A percentile compares a stretch with the other conserved stretches of the same genome.
These are phyloP conservation scores for Cloeon dipterum DNA, from an alignment of 2,888 invertebrate species.

Conservation along the genomic window DNA sequence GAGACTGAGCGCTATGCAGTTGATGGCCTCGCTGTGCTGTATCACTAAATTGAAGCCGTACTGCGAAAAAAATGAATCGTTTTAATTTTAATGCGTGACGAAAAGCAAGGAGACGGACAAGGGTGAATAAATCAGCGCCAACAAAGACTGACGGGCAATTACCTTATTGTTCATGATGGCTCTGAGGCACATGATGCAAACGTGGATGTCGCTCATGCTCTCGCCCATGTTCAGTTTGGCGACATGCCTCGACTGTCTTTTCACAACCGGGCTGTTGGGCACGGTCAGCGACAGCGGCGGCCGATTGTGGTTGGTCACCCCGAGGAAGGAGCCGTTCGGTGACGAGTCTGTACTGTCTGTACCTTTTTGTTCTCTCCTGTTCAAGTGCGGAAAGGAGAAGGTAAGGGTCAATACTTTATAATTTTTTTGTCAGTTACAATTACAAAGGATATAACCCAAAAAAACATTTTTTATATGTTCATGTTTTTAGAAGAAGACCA, in stretches of 20 bases:
- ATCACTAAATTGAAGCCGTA: slow-evolving; percentile 99
- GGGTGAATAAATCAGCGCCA: no score
- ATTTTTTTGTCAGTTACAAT: no score
- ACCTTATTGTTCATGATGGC: slow-evolving; percentile 99
- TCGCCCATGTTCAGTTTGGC: slow-evolving; percentile 84
- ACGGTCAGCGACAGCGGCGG: slow-evolving; percentile 22
- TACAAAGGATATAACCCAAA: no score
- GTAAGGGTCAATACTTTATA: no score
- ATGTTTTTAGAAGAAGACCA: no score
- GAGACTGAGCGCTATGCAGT: slow-evolving; percentile 89
- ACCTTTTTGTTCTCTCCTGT: background rate
- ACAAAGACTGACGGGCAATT: no score
- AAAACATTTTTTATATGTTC: no score
- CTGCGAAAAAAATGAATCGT: slow-evolving; percentile 25
- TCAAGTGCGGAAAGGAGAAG: no score
- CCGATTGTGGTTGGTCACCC: background rate
- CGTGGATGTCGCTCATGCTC: slow-evolving; percentile 94
- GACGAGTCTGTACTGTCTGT: background rate
- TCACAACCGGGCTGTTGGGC: slow-evolving; percentile 41
- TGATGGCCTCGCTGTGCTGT: slow-evolving; percentile 92
- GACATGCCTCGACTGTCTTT: slow-evolving; percentile 59
- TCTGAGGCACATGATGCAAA: slow-evolving; percentile 95
- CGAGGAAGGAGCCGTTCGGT: background rate
- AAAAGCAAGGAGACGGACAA: no score
- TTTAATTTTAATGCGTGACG: no score